Evolutionary conservation across 2,113 vertebrate genomes (phyloP), one percentile per base, ranked within the genome.

Genomic region (Chaenogobius annularis): DNA sequence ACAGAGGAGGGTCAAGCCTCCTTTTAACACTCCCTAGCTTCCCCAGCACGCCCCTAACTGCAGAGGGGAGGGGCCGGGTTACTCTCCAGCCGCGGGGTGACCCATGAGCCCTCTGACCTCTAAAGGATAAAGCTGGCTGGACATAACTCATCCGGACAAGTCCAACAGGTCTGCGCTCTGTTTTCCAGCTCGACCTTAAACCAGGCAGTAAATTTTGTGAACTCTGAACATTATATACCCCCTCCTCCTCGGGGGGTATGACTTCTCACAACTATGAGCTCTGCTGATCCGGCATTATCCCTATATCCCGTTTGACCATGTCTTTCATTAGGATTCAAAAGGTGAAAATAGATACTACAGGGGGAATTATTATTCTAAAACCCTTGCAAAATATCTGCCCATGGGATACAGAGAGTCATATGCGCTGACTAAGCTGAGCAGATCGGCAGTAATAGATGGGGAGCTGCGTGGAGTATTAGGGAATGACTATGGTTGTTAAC

Each of bases 241-340:
- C 61, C 75, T 72, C 37, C 67, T 78, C 75, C 80, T 56, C 40
- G 76, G 80, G 90, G 76, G 61, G 47, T 78, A 58, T 50, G 75
- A 86, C 76, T 78, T 83, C 78, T 72, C 58, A 26, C n/a, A 55
- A 66, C 50, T 63, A 19, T 47, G 63, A 83, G 68, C 81, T 78
- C 86, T 91, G 87, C 86, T 91, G 87, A 88, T 83, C 72, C 52
- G 70, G 87, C 88, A 83, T 84, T 80, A 85, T 71, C 46, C 10
- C 61, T 71, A 70, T 83, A 83, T 61, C 58, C 68, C 63, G 35
- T 81, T 85, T 85, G 83, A 87, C 85, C 86, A 80, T 82, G 75
- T 73, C 74, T 73, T 87, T 83, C 86, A 86, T 86, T 88, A 82
- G 82, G 75, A 90, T 91, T 88, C 82, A 88, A 76, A 87, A 79